Evolutionary conservation across 2,888 invertebrate species (phyloP), one percentile per base, ranked within the genome.

Genomic region (Drosophila neotestacea): DNA sequence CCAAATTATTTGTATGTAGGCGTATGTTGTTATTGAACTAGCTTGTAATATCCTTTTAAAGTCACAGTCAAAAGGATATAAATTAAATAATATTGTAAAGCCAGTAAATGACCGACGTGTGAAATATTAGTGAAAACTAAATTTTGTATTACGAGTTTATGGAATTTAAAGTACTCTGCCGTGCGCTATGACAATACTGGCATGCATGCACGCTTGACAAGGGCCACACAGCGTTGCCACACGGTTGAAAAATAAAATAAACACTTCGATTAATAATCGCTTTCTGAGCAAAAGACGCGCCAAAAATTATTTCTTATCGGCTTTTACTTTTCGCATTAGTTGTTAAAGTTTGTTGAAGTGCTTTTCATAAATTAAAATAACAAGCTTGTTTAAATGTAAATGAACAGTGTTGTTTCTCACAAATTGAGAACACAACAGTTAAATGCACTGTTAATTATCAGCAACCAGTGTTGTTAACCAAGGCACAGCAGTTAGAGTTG

Each of bases 101-200:
- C 11, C 0, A 34, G 6, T 27, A 4, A 22, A 11, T 22, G 0
- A 22, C 0, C 6, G 11, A 16, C 16, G 6, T 11, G 4, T 34
- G 16, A 10, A 34, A 11, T 34, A 22, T 34, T 4, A 11, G 11
- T 34, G 11, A 32, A 22, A 50, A 11, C 11, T 4, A 4, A 44
- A 62, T 32, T 36, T 36, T 27, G 11, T 27, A 4, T 28, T n/a
- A 27, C 13, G 1, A 27, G 6, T 9, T 39, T 7, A 3, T 41
- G 7, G 30, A 46, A 56, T 36, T 38, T 46, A 6, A 28, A 22
- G n/a, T 34, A 52, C 11, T 11, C 5, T 30, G 4, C 46, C 9
- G 9, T 32, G 30, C 39, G 28, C 32, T 55, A 27, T 67, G 79
- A 41, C 75, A 76, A 76, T 55, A 77, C 78, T 75, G 75, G 62